Conservation (phyloP, 2,113 vertebrate genomes). For the Myocastor coypus region DNA sequence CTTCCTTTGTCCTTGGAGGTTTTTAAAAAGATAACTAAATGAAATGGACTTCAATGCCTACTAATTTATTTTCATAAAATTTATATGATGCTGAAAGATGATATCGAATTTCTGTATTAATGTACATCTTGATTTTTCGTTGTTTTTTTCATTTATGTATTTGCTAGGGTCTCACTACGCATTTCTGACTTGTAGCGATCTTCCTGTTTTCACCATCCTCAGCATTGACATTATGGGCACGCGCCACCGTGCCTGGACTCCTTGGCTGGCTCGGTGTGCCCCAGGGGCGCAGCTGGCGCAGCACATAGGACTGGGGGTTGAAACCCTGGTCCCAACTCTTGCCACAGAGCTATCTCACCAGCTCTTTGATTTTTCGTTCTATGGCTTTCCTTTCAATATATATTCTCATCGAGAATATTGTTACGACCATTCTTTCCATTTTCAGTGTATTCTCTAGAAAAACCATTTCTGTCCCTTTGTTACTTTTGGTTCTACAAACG, state of each 20-base stretch:
- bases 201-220: no score
- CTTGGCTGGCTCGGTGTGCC: no score
- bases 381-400: slow-evolving; percentile 93
- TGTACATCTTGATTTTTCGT: slow-evolving; percentile 94
- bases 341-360: no score
- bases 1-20: neutral
- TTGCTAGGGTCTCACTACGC: no score
- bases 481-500: slow-evolving; percentile 94
- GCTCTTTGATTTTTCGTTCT: no score
- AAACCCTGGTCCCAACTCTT: no score
- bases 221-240: no score
- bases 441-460: slow-evolving; percentile 91
- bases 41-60: slow-evolving; percentile 63
- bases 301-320: no score
- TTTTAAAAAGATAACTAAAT: slow-evolving; percentile 48
- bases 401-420: slow-evolving; percentile 93
- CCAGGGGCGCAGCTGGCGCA: no score
- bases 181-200: no score
- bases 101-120: slow-evolving; percentile 89
- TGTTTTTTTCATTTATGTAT: slow-evolving; percentile 73
- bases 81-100: slow-evolving; percentile 91
- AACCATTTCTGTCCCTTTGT: slow-evolving; percentile 93
- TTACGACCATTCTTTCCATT: slow-evolving; percentile 94
- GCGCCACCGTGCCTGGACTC: no score
- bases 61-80: slow-evolving; percentile 95